A percentile compares a stretch with the other conserved stretches of the same genome.
Evolutionary conservation across 2,113 vertebrate genomes (phyloP).

Genomic region (Sakesphorus luctuosus): DNA sequence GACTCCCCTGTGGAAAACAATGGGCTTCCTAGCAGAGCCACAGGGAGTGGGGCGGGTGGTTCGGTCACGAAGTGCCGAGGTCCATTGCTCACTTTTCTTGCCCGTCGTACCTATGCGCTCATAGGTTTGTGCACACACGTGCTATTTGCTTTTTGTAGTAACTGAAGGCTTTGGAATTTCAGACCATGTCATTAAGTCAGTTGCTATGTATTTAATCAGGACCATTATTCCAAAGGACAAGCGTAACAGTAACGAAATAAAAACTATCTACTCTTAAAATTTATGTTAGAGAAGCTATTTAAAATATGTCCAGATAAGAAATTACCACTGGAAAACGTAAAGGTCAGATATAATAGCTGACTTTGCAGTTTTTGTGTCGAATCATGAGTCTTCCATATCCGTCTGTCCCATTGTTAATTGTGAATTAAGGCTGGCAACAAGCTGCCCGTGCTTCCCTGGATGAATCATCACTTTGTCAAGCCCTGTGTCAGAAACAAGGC

Average conservation of each 20-base stretch:
- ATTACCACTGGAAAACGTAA: not conserved
- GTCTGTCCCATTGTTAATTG: conserved; percentile 19
- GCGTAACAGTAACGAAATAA: not conserved
- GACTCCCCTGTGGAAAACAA: not conserved
- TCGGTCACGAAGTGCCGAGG: rapidly evolving
- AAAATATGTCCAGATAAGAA: not conserved
- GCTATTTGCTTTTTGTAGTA: not conserved
- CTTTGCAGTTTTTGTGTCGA: conserved; percentile 14
- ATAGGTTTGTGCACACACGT: rapidly evolving
- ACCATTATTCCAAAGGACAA: not conserved
- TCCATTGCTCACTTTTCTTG: rapidly evolving
- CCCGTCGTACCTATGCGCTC: rapidly evolving
- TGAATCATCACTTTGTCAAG: conserved; percentile 68
- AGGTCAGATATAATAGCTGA: conserved; percentile 2
- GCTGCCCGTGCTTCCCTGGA: conserved; percentile 20
- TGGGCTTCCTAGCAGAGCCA: not conserved
- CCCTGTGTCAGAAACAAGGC: conserved; percentile 24
- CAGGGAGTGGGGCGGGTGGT: not conserved
- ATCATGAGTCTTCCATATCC: conserved; percentile 37
- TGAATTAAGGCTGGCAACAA: conserved; percentile 43
- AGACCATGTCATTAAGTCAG: not conserved
- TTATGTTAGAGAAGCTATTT: not conserved
- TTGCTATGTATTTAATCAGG: not conserved
- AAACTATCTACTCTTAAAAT: not conserved
- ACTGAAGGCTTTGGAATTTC: not conserved